Evolutionary conservation across 2,113 vertebrate genomes (phyloP), one percentile per base, ranked within the genome.

Genomic region (Chloropsis cyanopogon): DNA sequence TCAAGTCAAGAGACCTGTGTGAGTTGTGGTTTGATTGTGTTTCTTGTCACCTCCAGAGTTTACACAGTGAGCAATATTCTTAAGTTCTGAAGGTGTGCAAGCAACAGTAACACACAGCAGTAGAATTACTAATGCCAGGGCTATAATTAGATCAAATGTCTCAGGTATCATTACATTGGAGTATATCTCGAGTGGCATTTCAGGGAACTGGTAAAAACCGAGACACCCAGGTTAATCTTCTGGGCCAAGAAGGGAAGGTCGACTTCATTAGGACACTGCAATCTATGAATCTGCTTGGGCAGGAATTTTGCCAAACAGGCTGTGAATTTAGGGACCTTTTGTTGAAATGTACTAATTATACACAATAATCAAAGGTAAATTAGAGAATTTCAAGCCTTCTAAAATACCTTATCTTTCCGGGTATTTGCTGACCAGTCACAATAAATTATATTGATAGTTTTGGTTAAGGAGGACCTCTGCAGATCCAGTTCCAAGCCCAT

Each of bases 1-100:
- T 97, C 87, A 95, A 95, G 66, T 97, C 97, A 44, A 97, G 69
- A 94, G 97, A 97, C 93, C 64, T 97, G 37, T 60, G 98, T 98
- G 96, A 97, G 98, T 96, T 95, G 72, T 95, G 88, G 39, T 93
- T 77, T 92, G 71, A 46, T 77, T 96, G 54, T 90, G 49, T 41
- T 79, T 91, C 93, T 54, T 86, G 52, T 96, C 76, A 73, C 33
- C 42, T 61, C 25, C 61, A 82, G 73, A 70, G 31, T 80, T 95
- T 80, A 89, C 24, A 35, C 37, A 77, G 39, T 83, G 59, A 93
- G 56, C 71, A 88, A 78, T 76, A 57, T 85, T 73, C 68, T 41
- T 66, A 13, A n/a, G 33, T 84, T 90, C 77, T 81, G 65, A 83
- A 92, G 72, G 64, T 81, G 28, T 60, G 86, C 41, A 42, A 92